Base-by-base conservation (phyloP, 2,113 vertebrate species). In the Zosterops borbonicus region DNA sequence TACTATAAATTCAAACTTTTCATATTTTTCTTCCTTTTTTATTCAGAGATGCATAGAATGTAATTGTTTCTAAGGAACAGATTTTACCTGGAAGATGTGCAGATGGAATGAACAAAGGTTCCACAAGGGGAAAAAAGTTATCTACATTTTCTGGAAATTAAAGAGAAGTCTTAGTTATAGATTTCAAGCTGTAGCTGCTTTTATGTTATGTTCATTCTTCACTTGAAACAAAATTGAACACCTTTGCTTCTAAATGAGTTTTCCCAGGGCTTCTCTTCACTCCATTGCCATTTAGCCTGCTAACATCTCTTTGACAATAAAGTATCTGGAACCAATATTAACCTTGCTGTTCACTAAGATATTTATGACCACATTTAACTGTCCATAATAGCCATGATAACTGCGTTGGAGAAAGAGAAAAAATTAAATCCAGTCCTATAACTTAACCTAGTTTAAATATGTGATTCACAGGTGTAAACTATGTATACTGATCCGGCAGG, bases 111-210 rank as follows among this genome's bases (percentile, higher is more conserved):
- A 76, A 5, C 5, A 82, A 60, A 92, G 8, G 3, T 42, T 63
- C 4, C 5, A 35, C 0, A 0, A 31, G 6, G 2, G 0, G 5
- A 50, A 70, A 27, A 14, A 59, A 5, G 6, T 35, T 44, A 41
- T 12, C 23, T 65, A 14, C 5, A 29, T 82, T 76, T 90, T 59
- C 53, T 79, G 9, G 12, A 4, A 50, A 64, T 64, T 78, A 52
- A 76, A 75, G 9, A 50, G 44, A 52, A 42, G 19, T 20, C 11
- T 64, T 68, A 65, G 9, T 8, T 17, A 5, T 25, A 85, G n/a
- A 46, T 73, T 83, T 91, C 78, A 15, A 65, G 28, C 25, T 76
- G 16, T 29, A 52, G 27, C 17, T 71, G 27, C 6, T 71, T 78
- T 78, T 39, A 10, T 19, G 5, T 35, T 77, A 8, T 25, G 76